Percentiles rank a stretch among this genome's conserved stretches.
Conservation (phyloP, 1,140 invertebrate species). For the Drosophila elegans region DNA sequence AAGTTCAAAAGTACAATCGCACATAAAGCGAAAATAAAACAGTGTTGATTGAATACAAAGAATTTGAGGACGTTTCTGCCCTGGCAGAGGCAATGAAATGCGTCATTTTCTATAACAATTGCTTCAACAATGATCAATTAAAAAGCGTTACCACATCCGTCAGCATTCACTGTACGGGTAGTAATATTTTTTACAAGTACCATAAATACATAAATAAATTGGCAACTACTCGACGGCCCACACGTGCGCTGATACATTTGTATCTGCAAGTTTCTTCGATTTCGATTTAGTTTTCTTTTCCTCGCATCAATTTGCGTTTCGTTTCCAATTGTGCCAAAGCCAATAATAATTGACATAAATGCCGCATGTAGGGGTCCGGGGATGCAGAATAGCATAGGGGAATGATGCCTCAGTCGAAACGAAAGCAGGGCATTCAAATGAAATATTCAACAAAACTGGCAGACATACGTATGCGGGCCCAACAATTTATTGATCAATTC, state of each 20-base stretch:
- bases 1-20: constrained; percentile 63
- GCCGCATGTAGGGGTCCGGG: constrained; percentile 23
- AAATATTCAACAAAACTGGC: constrained; percentile 55
- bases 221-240: constrained; percentile 5
- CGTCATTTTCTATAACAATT: constrained; percentile 31
- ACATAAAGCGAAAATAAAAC: constrained; percentile 17
- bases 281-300: constrained; percentile 64
- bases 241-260: constrained; percentile 16
- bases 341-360: constrained; percentile 82
- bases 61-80: neutral
- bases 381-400: constrained; percentile 8
- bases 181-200: constrained; percentile 39
- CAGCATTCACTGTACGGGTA: constrained; percentile 21
- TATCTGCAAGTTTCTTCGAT: constrained; percentile 30
- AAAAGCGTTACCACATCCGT: constrained; percentile 37
- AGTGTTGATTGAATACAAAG: constrained; percentile 2
- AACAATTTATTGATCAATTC: constrained; percentile 55
- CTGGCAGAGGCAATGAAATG: neutral
- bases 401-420: constrained; percentile 6
- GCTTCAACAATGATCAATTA: constrained; percentile 30
- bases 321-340: constrained; percentile 74
- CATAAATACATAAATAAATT: constrained; percentile 54
- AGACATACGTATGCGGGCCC: constrained; percentile 26
- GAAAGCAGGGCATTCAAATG: constrained; percentile 47
- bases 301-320: constrained; percentile 75